Conservation (phyloP, 2,888 invertebrate species). For the Ceraclea dissimilis region DNA sequence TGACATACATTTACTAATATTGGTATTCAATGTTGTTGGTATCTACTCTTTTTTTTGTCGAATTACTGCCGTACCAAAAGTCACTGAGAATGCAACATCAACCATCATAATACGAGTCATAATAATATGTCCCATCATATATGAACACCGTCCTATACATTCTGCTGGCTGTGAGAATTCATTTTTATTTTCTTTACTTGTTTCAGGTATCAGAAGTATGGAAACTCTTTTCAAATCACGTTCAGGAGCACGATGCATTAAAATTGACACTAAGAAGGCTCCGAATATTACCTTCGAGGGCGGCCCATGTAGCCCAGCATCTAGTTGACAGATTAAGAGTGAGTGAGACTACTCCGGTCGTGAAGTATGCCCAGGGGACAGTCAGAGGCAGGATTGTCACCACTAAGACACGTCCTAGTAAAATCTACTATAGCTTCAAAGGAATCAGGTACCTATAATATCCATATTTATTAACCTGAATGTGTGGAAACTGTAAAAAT, state of each 20-base stretch:
- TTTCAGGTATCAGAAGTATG: conserved; percentile 42
- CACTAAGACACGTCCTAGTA: conserved; percentile 39
- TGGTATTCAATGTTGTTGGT: no score
- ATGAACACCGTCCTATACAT: no score
- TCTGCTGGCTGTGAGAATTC: no score
- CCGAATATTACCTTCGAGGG: conserved; percentile 44
- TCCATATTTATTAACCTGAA: no score
- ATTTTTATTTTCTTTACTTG: no score
- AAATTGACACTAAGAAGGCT: conserved; percentile 43
- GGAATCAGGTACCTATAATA: conserved; percentile 43
- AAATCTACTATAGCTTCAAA: conserved; percentile 44
- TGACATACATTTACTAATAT: no score
- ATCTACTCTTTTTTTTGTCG: no score
- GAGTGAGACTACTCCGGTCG: conserved; percentile 45
- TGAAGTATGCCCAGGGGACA: conserved; percentile 37
- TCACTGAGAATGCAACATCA: no score
- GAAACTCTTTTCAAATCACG: conserved; percentile 43
- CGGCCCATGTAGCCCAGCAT: conserved; percentile 44
- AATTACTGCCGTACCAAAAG: no score
- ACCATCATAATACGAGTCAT: no score
- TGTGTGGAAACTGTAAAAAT: no score
- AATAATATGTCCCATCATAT: no score
- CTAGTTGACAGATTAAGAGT: conserved; percentile 47
- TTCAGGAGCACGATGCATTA: conserved; percentile 44
- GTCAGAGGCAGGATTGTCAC: conserved; percentile 41